Percentiles rank a stretch among this genome's conserved stretches.
phyloP scores from a whole-genome alignment of 1,140 invertebrate genomes.

The Apis florea region DNA sequence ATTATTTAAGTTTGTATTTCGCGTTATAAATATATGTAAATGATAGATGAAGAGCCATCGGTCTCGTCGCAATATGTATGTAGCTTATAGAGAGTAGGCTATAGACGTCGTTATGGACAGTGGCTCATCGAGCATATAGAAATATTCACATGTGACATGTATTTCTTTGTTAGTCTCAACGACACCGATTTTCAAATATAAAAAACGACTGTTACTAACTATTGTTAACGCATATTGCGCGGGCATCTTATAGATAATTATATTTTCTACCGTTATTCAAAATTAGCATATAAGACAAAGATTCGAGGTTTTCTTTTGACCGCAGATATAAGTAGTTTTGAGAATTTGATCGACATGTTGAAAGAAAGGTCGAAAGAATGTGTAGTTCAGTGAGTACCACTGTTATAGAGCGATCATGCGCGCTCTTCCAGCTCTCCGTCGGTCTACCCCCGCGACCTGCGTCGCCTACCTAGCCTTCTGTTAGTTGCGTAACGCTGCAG shows the following conservation, averaged over 20 bases:
- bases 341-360: neutral
- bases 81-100: neutral
- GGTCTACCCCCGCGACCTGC: neutral
- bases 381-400: constrained; percentile 1
- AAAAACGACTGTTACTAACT: neutral
- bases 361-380: neutral
- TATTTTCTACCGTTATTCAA: no score
- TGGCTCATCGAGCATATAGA: neutral
- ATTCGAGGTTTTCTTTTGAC: neutral
- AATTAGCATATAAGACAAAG: neutral
- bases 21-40: neutral
- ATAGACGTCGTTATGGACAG: neutral
- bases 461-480: constrained; percentile 32
- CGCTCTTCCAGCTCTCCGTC: constrained; percentile 20
- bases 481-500: constrained; percentile 64
- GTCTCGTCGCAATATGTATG: neutral
- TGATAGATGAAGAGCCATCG: neutral
- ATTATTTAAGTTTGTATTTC: neutral
- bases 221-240: neutral
- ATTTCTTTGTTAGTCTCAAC: neutral
- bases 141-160: neutral
- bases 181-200: neutral
- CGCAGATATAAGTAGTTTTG: neutral
- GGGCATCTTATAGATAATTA: neutral
- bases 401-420: constrained; percentile 36